Evolutionary conservation across 2,888 invertebrate genomes (phyloP), one percentile per base, ranked within the genome.

Genomic region (Timema cristinae): DNA sequence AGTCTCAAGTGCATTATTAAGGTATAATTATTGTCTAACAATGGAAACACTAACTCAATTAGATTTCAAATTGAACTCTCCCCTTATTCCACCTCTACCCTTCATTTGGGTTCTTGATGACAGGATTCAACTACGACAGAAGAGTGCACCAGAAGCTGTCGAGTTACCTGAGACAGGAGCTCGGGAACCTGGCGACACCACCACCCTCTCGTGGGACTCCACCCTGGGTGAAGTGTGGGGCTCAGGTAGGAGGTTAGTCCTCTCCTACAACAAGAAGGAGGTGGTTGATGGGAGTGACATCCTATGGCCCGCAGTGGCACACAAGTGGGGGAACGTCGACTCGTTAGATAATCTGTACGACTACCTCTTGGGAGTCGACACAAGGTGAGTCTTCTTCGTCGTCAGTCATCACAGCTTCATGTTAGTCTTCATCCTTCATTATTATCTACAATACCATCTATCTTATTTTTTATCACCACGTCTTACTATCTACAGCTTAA

Each of bases 251-350:
- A 83, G 85, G 74, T 79, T 87, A 6, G 85, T 87, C 73, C 79
- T 87, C 61, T 84, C 85, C 7, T 87, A 87, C 75, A 79, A 86
- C 49, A 68, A 77, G 8, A 76, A 76, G 16, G 78, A 50, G 13
- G 15, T 68, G n/a, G 71, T 72, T 8, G 67, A 50, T 10, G 47
- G 6, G 48, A 73, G 71, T 51, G 69, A 13, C 68, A 61, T 70
- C 48, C 75, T 90, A 2, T 90, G 89, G 84, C 83, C 84, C 61
- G 85, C 86, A 8, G 84, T 90, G 2, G 83, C 83, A 56, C 90
- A 90, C 75, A 85, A 86, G 75, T 91, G 91, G 91, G 90, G 88
- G 1, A 85, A 91, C 79, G 88, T 87, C 7, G 86, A 87, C 75
- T 83, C 82, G 16, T 81, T 86, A 74, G 76, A 81, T 0, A 83